Evolutionary conservation across 1,140 invertebrate species (phyloP).

Genomic region (Drosophila ohnishii): DNA sequence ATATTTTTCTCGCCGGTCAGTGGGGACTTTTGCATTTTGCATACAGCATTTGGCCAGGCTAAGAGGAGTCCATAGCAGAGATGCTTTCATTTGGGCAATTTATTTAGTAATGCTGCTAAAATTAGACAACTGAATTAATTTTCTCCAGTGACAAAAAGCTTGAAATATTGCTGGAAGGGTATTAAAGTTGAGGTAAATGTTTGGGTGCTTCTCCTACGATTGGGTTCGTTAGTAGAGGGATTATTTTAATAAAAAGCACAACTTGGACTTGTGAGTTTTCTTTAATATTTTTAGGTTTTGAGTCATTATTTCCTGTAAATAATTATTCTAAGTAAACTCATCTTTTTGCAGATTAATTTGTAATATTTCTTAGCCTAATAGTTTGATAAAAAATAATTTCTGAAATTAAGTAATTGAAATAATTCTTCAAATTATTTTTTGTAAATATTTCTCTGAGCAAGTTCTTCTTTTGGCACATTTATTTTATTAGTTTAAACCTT

Average conservation of each 20-base stretch:
- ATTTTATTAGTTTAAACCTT: too few species aligned
- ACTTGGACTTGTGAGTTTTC: neutral
- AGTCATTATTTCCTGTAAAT: neutral
- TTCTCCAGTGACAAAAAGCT: constrained; percentile 71
- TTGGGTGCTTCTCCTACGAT: constrained; percentile 13
- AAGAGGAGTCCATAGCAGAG: constrained; percentile 3
- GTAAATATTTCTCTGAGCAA: too few species aligned
- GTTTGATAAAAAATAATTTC: too few species aligned
- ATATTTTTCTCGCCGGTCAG: constrained; percentile 37
- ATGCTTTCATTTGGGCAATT: constrained; percentile 59
- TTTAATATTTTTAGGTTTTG: neutral
- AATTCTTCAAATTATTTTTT: too few species aligned
- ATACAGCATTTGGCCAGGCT: constrained; percentile 48
- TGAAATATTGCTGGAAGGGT: constrained; percentile 68
- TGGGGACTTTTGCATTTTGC: constrained; percentile 42
- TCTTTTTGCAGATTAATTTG: neutral
- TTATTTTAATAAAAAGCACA: neutral
- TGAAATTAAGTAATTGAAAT: too few species aligned
- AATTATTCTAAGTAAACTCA: neutral
- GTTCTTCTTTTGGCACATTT: too few species aligned
- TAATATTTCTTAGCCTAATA: neutral
- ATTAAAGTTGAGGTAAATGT: constrained; percentile 47
- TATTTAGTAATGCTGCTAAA: constrained; percentile 72
- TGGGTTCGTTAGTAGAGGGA: constrained; percentile 60
- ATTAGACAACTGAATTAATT: constrained; percentile 82